Conservation (phyloP, 2,888 invertebrate genomes). For the Schizaphis graminum region DNA sequence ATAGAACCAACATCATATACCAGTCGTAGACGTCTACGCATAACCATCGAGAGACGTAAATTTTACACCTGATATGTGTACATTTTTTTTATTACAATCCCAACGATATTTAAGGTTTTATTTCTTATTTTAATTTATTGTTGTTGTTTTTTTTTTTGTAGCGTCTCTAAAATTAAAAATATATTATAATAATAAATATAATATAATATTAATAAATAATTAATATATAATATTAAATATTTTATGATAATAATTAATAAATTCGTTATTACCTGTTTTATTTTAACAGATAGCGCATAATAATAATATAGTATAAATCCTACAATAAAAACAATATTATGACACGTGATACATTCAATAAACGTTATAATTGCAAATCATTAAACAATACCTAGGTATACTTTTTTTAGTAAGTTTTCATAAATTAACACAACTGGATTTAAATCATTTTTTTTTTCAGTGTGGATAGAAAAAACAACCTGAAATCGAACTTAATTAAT, state of each 20-base stretch:
- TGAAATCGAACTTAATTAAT: background rate
- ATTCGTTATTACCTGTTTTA: background rate
- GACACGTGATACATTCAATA: background rate
- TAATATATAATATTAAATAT: too few species aligned
- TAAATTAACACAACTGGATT: background rate
- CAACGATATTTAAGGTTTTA: constrained; percentile 52
- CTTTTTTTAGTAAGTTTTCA: background rate
- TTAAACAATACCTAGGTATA: background rate
- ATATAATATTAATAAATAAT: too few species aligned
- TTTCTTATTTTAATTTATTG: constrained; percentile 52
- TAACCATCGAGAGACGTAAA: constrained; percentile 43
- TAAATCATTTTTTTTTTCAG: background rate
- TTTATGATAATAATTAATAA: background rate
- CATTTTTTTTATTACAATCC: constrained; percentile 33
- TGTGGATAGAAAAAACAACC: background rate
- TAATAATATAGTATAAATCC: background rate
- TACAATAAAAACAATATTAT: background rate
- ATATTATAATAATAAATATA: too few species aligned
- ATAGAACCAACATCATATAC: background rate
- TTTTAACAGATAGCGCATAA: background rate
- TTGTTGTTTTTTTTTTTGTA: constrained; percentile 25
- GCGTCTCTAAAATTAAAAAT: constrained; percentile 21
- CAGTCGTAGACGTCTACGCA: constrained; percentile 11
- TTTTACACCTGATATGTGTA: constrained; percentile 51
- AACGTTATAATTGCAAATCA: background rate